Evolutionary conservation across 2,888 invertebrate species (phyloP), one percentile per base, ranked within the genome.

Genomic region (Oscheius sp.): DNA sequence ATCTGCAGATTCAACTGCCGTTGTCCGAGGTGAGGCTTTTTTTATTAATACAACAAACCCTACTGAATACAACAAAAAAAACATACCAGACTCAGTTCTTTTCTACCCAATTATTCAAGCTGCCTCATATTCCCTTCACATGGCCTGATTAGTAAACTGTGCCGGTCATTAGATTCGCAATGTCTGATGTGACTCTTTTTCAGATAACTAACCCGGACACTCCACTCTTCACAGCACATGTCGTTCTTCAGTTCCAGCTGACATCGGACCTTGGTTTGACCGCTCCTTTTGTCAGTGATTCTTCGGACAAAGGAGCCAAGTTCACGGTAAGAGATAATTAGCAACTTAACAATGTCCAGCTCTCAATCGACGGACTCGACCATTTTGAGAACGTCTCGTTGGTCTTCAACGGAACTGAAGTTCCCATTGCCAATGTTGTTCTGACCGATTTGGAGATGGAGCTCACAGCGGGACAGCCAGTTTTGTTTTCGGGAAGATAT

Each of bases 381-480:
- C 80, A 82, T 32, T 81, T 82, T 21, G 82, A 82, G 29, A 82
- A 82, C 57, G 80, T 82, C 5, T 79, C 78, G 1, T 55, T 82
- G 32, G 82, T 82, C 35, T 79, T 71, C 59, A 79, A 81, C 55
- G 79, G 79, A 0, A 72, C 76, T 11, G 82, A 82, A 53, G 48
- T 82, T 10, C 76, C 76, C n/a, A 78, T 82, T 7, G 77, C 76
- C 58, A 81, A 81, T 60, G 82, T 82, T 10, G 47, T 77, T 13
- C 53, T 82, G n/a, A 78, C 82, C 0, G 82, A 82, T 62, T 68
- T 73, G 42, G 76, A 76, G 1, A 81, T 82, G 82, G 79, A 81
- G 59, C 62, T 79, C 7, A 77, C 78, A 4, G 77, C 78, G 3
- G 78, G 76, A 60, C 80, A 81, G 55, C 82, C 80, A 10, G 76